A percentile compares a stretch with the other conserved stretches of the same genome.
Conservation (phyloP, 53 echinoderm and acorn worm species). For the Echinometra lucunter region DNA sequence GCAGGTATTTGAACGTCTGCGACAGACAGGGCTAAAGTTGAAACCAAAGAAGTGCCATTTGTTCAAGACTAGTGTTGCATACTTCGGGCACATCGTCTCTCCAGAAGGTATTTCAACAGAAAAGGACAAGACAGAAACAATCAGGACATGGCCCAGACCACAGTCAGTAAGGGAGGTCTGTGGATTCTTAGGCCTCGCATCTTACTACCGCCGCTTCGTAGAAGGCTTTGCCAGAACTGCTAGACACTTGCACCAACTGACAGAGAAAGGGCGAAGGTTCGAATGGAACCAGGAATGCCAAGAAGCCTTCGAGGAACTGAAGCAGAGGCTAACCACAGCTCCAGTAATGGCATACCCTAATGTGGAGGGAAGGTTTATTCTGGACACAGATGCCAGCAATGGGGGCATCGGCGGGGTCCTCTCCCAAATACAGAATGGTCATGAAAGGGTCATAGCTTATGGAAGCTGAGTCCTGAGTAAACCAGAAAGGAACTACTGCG, state of each 20-base stretch:
- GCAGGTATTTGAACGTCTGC: slow-evolving; percentile 32
- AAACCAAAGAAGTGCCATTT: slow-evolving; percentile 40
- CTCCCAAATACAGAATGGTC: slow-evolving; percentile 68
- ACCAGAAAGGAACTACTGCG: slow-evolving; percentile 6
- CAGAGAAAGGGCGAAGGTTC: slow-evolving; percentile 66
- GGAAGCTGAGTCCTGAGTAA: slow-evolving; percentile 64
- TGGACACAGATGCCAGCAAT: slow-evolving; percentile 66
- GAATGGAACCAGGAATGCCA: too few species aligned
- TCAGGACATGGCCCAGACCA: slow-evolving; percentile 74
- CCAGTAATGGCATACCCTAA: too few species aligned
- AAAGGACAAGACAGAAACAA: slow-evolving; percentile 73
- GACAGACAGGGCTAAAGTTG: too few species aligned
- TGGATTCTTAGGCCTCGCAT: slow-evolving; percentile 72
- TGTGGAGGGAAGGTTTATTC: too few species aligned
- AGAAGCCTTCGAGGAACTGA: too few species aligned
- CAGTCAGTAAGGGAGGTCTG: slow-evolving; percentile 67
- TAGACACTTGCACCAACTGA: slow-evolving; percentile 65
- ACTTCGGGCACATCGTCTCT: slow-evolving; percentile 84
- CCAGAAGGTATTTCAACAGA: slow-evolving; percentile 75
- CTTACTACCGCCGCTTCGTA: slow-evolving; percentile 41
- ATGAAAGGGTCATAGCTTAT: slow-evolving; percentile 73
- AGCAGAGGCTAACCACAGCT: too few species aligned
- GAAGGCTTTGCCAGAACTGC: slow-evolving; percentile 69
- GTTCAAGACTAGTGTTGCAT: slow-evolving; percentile 60
- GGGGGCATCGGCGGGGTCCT: slow-evolving; percentile 67